Conservation (phyloP, 2,797 vertebrate genomes). For the Micromesistius poutassou region DNA sequence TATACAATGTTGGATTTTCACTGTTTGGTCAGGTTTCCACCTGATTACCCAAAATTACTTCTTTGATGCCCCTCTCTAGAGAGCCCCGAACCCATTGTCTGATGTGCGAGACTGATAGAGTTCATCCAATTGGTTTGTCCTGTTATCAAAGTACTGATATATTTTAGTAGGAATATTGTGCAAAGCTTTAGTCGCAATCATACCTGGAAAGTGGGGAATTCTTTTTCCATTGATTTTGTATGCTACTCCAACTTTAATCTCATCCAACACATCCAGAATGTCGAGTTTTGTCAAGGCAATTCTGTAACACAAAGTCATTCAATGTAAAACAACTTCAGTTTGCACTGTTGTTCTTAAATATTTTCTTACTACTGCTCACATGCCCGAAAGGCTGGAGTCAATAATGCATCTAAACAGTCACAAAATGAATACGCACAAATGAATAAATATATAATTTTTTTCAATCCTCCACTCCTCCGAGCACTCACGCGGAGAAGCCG, state of each 20-base stretch:
- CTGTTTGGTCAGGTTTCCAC: not conserved
- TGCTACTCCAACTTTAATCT: slow-evolving; percentile 93
- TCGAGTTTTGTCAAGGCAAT: slow-evolving; percentile 97
- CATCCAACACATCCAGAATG: slow-evolving; percentile 92
- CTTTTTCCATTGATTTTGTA: slow-evolving; percentile 94
- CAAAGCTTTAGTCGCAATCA: slow-evolving; percentile 4
- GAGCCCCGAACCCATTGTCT: not conserved
- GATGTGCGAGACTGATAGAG: not conserved
- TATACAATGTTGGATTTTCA: no score
- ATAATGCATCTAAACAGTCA: slow-evolving; percentile 1
- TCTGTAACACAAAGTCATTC: slow-evolving; percentile 60
- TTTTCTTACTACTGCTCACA: not conserved
- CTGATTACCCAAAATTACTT: not conserved
- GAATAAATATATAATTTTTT: no score
- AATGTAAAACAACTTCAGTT: not conserved
- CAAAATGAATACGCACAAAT: not conserved
- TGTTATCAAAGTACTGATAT: not conserved
- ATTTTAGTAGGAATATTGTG: not conserved
- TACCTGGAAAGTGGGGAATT: slow-evolving; percentile 97
- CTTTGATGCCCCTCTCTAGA: not conserved
- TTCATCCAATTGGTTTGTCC: not conserved
- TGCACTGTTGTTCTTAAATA: not conserved
- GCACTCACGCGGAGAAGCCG: slow-evolving; percentile 94
- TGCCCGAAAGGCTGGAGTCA: not conserved
- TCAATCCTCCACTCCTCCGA: slow-evolving; percentile 18